phyloP scores from a whole-genome alignment of 2,113 vertebrate genomes.

The Psilopsiagon aurifrons region DNA sequence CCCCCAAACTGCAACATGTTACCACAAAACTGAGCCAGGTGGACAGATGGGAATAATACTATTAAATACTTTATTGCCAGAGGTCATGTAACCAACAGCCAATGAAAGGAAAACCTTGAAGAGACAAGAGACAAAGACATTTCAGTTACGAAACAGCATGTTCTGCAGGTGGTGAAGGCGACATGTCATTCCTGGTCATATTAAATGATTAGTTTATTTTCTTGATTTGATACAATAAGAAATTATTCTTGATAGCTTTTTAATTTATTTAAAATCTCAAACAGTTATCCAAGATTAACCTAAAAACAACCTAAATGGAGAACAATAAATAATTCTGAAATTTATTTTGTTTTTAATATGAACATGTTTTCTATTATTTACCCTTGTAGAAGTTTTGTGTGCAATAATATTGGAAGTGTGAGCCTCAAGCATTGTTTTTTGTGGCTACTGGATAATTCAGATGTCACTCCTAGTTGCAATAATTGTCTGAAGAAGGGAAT shows the following conservation, averaged over 20 bases:
- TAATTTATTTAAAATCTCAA: not conserved
- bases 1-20: not conserved
- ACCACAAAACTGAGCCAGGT: slow-evolving; percentile 10
- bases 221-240: not conserved
- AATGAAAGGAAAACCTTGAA: slow-evolving; percentile 11
- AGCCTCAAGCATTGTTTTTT: not conserved
- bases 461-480: not conserved
- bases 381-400: not conserved
- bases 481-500: not conserved
- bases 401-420: not conserved
- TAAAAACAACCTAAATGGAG: not conserved
- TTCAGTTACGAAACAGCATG: not conserved
- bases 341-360: not conserved
- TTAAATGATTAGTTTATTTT: not conserved
- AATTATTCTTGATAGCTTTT: not conserved
- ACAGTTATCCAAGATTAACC: not conserved
- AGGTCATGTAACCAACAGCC: not conserved
- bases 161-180: not conserved
- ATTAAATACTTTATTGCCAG: slow-evolving; percentile 34
- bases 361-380: not conserved
- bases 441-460: not conserved
- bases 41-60: slow-evolving; percentile 52
- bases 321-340: not conserved
- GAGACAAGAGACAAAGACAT: not conserved
- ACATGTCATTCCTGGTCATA: not conserved